Conservation (phyloP, 1,140 invertebrate species). For the Bombus affinis region DNA sequence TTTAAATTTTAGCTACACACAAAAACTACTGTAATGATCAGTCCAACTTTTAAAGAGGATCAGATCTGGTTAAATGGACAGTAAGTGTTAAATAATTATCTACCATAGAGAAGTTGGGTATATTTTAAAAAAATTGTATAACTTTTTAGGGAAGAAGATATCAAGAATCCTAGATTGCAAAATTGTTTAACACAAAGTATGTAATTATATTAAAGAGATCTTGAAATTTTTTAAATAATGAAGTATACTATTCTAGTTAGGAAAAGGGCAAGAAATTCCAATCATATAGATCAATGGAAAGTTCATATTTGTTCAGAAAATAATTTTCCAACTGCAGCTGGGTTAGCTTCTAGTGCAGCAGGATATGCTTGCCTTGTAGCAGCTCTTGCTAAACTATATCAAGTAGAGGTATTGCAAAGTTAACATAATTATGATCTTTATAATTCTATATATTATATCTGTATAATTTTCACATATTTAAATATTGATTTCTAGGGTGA, state of each 20-base stretch:
- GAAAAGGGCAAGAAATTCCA: constrained; percentile 77
- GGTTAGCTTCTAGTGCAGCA: constrained; percentile 98
- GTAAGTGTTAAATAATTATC: constrained; percentile 75
- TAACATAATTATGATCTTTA: background rate
- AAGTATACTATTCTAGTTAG: constrained; percentile 73
- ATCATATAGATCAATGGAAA: constrained; percentile 86
- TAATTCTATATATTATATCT: background rate
- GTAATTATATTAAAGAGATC: constrained; percentile 58
- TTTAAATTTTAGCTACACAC: constrained; percentile 89
- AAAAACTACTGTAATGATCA: constrained; percentile 92
- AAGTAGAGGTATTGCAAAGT: constrained; percentile 82
- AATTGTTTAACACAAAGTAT: constrained; percentile 91
- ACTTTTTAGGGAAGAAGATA: constrained; percentile 86
- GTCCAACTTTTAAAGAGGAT: constrained; percentile 88
- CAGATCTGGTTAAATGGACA: constrained; percentile 95
- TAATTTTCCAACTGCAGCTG: constrained; percentile 99
- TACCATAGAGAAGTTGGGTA: constrained; percentile 20
- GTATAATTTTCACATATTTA: background rate
- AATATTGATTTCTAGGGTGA: constrained; percentile 83
- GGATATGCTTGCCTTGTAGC: constrained; percentile 95
- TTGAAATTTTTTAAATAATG: constrained; percentile 13
- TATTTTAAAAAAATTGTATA: constrained; percentile 33
- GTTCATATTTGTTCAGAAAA: constrained; percentile 96
- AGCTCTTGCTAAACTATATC: constrained; percentile 90
- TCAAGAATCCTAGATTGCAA: constrained; percentile 88